phyloP scores from a whole-genome alignment of 2,797 vertebrate species.

The Florisuga fusca region DNA sequence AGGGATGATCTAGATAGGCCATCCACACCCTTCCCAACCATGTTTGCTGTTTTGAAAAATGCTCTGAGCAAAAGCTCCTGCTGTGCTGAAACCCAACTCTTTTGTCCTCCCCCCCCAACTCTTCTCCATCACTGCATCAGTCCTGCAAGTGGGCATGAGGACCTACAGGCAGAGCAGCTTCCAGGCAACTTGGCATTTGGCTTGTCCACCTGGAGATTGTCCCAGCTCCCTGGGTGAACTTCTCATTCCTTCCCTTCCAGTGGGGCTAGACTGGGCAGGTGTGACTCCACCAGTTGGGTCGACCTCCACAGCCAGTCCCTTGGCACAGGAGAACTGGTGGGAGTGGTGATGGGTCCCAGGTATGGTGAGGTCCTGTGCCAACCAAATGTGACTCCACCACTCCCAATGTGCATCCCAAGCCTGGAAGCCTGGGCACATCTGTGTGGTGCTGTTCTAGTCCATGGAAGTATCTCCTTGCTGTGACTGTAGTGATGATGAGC shows the following conservation, averaged over 20 bases:
- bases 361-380: accelerated
- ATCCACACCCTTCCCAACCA: neutral
- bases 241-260: neutral
- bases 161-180: accelerated
- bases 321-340: neutral
- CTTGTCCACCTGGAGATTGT: neutral
- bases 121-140: neutral
- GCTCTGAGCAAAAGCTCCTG: neutral
- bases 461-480: neutral
- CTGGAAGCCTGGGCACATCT: neutral
- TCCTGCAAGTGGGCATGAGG: neutral
- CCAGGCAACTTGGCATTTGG: neutral
- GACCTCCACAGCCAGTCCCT: neutral
- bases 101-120: neutral
- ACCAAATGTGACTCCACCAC: accelerated
- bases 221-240: neutral
- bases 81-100: neutral
- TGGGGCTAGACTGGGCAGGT: neutral
- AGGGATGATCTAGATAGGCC: neutral
- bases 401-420: accelerated
- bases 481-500: accelerated
- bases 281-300: neutral
- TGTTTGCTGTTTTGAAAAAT: neutral
- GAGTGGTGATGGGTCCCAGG: accelerated
- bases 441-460: accelerated